Evolutionary conservation across 2,113 vertebrate species (phyloP), one percentile per base, ranked within the genome.

Genomic region (Crotalus horridus): DNA sequence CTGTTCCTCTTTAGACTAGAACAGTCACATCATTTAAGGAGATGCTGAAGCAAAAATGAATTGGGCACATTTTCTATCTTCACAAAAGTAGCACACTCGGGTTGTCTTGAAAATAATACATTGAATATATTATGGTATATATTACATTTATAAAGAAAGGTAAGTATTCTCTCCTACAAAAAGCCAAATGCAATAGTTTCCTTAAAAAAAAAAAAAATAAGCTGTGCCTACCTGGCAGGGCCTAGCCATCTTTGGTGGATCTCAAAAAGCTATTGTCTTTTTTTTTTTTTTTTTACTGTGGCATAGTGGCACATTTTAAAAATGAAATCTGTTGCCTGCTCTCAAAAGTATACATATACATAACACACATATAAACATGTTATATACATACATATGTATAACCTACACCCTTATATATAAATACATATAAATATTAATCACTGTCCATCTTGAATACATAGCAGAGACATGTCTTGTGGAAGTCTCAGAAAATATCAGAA

Each of bases 1-100:
- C 96, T 94, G 96, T 95, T 94, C 96, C 93, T 94, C 94, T 94
- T 96, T 95, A 96, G 95, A 96, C 92, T 96, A 92, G 8, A 93
- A 96, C 96, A 97, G 88, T 64, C n/a, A 87, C 74, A 87, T 95
- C 94, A 97, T 93, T 94, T 97, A 96, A 96, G 94, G 93, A 96
- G 93, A 95, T 33, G 74, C 87, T 92, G 87, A 29, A 93, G n/a
- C 48, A 93, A 64, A 97, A 94, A 93, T 91, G 96, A 97, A 96
- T 95, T 95, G 93, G 90, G 87, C 53, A 92, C 95, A 92, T 95
- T 97, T 96, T 94, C 94, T 94, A 85, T 89, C 89, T 93, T 95
- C 91, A 93, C 92, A 94, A 93, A 91, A 96, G 92, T 29, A 94
- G 92, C 85, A 93, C 92, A 59, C 95, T 94, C 93, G 61, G 9